These are phyloP conservation scores for Miniopterus natalensis DNA, from an alignment of 2,113 vertebrate genomes.

Conservation along the genomic window DNA sequence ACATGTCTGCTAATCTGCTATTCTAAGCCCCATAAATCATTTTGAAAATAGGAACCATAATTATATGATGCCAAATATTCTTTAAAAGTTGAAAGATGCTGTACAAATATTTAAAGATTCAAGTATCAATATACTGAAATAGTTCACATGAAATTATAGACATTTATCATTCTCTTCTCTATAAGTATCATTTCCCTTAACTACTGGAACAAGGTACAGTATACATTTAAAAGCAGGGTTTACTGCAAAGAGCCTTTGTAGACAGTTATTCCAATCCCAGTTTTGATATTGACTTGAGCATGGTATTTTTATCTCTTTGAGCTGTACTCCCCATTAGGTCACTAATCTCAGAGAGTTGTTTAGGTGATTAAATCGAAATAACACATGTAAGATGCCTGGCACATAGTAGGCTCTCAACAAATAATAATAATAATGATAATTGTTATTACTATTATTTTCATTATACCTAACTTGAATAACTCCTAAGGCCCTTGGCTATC, in stretches of 20 bases:
- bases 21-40: neutral
- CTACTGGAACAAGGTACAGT: neutral
- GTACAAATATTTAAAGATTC: neutral
- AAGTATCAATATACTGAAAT: conserved; percentile 9
- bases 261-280: neutral
- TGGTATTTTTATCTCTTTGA: neutral
- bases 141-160: conserved; percentile 38
- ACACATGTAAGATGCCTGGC: neutral
- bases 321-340: neutral
- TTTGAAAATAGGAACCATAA: neutral
- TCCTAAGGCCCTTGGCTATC: neutral
- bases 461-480: neutral
- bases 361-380: neutral
- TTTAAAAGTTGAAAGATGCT: conserved; percentile 37
- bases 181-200: neutral
- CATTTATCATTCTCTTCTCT: neutral
- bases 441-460: neutral
- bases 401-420: neutral
- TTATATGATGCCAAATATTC: conserved; percentile 9
- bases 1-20: neutral
- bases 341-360: conserved; percentile 1
- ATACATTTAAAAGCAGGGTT: neutral
- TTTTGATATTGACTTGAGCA: neutral
- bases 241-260: neutral
- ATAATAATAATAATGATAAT: neutral